These are phyloP conservation scores for Echeneis naucrates DNA, from an alignment of 2,797 vertebrate species.

Conservation along the genomic window DNA sequence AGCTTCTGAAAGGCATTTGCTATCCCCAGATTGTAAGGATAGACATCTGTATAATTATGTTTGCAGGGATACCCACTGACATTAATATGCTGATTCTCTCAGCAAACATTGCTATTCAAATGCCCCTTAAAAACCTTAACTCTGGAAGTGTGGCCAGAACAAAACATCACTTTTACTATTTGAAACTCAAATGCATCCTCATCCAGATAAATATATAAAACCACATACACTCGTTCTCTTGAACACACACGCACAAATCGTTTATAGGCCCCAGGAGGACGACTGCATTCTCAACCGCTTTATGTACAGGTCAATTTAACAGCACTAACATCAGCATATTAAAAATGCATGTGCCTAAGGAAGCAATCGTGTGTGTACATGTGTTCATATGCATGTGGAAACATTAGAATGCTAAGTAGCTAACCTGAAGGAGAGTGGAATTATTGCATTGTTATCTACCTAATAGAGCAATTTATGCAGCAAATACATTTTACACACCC, in stretches of 20 bases:
- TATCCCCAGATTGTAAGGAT: constrained; percentile 1
- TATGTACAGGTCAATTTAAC: constrained; percentile 76
- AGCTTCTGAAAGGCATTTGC: constrained; percentile 34
- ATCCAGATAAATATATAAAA: constrained; percentile 8
- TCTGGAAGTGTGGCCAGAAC: neutral
- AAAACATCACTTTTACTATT: neutral
- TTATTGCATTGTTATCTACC: constrained; percentile 41
- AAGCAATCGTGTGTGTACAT: constrained; percentile 31
- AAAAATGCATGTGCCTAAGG: constrained; percentile 73
- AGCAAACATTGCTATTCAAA: neutral
- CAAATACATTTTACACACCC: constrained; percentile 36
- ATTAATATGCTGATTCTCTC: neutral
- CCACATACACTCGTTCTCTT: neutral
- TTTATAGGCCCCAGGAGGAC: constrained; percentile 63
- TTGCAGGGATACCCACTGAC: neutral
- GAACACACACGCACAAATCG: constrained; percentile 25
- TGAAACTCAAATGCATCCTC: constrained; percentile 25
- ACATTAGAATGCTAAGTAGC: constrained; percentile 36
- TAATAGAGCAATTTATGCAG: constrained; percentile 42
- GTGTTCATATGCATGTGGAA: neutral
- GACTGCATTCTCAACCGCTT: constrained; percentile 69
- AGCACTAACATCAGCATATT: constrained; percentile 74
- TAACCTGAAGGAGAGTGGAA: constrained; percentile 29
- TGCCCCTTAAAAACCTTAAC: too few relatives aligned
- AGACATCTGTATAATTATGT: constrained; percentile 7